Percentiles rank a stretch among this genome's conserved stretches.
phyloP scores from a whole-genome alignment of 2,888 invertebrate species.

The Folsomia candida region DNA sequence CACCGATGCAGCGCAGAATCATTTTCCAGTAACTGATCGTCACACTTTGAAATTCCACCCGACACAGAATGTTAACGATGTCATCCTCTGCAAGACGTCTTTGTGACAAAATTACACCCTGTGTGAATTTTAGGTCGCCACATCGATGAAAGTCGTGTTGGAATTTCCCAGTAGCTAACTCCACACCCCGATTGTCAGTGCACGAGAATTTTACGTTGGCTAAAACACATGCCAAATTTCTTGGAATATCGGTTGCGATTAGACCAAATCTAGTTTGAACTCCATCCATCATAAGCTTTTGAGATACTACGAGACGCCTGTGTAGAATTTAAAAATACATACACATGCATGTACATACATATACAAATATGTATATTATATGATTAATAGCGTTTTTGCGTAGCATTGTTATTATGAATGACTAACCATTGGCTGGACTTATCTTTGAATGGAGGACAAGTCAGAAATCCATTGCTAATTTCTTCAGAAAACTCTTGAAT shows the following conservation, averaged over 20 bases:
- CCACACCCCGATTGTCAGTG: conserved; percentile 23
- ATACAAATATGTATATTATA: too few relatives aligned
- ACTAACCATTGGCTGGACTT: conserved; percentile 32
- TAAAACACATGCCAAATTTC: conserved; percentile 21
- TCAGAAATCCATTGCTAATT: conserved; percentile 30
- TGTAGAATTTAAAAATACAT: neutral
- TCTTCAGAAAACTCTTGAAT: conserved; percentile 24
- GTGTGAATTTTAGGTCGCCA: conserved; percentile 28
- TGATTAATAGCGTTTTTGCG: too few relatives aligned
- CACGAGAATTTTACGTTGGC: conserved; percentile 25
- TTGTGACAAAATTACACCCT: conserved; percentile 13
- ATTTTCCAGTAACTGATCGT: conserved; percentile 4
- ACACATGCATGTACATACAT: too few relatives aligned
- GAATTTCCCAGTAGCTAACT: conserved; percentile 24
- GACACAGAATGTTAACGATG: conserved; percentile 24
- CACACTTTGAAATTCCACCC: conserved; percentile 24
- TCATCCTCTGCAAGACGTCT: conserved; percentile 18
- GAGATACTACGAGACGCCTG: conserved; percentile 20
- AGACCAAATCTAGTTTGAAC: conserved; percentile 32
- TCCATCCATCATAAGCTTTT: conserved; percentile 31
- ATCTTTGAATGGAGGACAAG: conserved; percentile 31
- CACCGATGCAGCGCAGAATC: neutral
- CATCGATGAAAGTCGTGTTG: conserved; percentile 21
- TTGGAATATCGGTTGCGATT: conserved; percentile 23
- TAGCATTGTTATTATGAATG: too few relatives aligned